Evolutionary conservation across 2,113 vertebrate genomes (phyloP), one percentile per base, ranked within the genome.

Genomic region (Mobula birostris): DNA sequence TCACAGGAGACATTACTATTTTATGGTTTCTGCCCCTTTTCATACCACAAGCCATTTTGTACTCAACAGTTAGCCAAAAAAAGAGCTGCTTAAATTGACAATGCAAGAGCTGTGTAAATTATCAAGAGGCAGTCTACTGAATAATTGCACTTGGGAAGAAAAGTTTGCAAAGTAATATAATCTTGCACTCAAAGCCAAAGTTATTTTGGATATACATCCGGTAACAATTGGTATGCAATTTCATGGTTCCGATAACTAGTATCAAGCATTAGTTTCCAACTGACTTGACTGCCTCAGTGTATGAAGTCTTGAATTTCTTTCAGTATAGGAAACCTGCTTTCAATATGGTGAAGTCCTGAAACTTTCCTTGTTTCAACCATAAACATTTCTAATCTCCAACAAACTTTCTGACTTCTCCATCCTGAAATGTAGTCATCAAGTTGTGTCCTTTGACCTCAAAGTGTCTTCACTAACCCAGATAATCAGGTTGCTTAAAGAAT

Each of bases 31-130:
- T 87, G 29, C 83, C 27, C 56, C 61, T 63, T 88, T 56, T 88
- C 83, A 88, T 88, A 63, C 24, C 27, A n/a, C 61, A 11, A 88
- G 29, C 27, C 24, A 88, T 63, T 56, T 88, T 24, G 24, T 24
- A 12, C 58, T 29, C 58, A n/a, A 56, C 83, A 63, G 58, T 88
- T 88, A 88, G 83, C 83, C 83, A 88, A 61, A 88, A 83, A 88
- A 88, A 63, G 83, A 14, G 83, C 0, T 88, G 12, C 61, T 88
- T 88, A 88, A 88, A 88, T 24, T 88, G 83, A 88, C 83, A 88
- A 88, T 88, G 29, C 56, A 63, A 88, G 56, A 88, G 83, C 83
- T 88, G 83, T 88, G 58, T 27, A 63, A 88, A 88, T 88, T 56
- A 88, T 63, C 83, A 63, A 87, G 27, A 88, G 83, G 58, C 56